phyloP scores from a whole-genome alignment of 2,888 invertebrate species.

The Zhuqinia jingwanae region DNA sequence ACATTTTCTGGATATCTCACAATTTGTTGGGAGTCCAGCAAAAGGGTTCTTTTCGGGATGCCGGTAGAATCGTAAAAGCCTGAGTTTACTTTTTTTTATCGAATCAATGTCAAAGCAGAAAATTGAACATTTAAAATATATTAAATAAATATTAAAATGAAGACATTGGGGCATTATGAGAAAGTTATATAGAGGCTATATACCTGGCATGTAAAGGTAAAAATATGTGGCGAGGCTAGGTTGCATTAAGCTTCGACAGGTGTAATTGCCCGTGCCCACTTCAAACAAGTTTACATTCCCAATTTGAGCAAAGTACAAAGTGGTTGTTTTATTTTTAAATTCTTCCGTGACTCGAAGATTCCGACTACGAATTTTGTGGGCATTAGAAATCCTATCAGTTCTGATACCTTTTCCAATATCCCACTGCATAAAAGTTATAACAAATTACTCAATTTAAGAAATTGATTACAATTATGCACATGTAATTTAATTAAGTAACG shows the following conservation, averaged over 20 bases:
- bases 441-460: conserved; percentile 3
- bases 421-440: conserved; percentile 53
- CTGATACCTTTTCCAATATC: conserved; percentile 60
- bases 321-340: conserved; percentile 64
- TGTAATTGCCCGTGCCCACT: conserved; percentile 68
- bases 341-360: conserved; percentile 65
- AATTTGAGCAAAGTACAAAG: conserved; percentile 71
- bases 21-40: conserved; percentile 65
- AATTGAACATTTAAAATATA: conserved; percentile 3
- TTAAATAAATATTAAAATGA: background rate
- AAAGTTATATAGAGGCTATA: background rate
- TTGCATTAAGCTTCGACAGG: conserved; percentile 63
- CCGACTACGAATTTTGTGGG: conserved; percentile 65
- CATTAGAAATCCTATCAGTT: conserved; percentile 60
- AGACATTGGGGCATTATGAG: conserved; percentile 17
- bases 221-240: conserved; percentile 60
- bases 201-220: conserved; percentile 69
- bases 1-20: conserved; percentile 60
- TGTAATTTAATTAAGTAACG: background rate
- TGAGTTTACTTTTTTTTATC: conserved; percentile 54
- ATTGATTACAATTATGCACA: background rate
- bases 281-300: conserved; percentile 65
- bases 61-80: conserved; percentile 37
- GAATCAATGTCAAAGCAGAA: no score
- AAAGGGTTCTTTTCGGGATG: conserved; percentile 56